A percentile compares a stretch with the other conserved stretches of the same genome.
These are phyloP conservation scores for Noctua janthe DNA, from an alignment of 2,888 invertebrate genomes.

Conservation along the genomic window DNA sequence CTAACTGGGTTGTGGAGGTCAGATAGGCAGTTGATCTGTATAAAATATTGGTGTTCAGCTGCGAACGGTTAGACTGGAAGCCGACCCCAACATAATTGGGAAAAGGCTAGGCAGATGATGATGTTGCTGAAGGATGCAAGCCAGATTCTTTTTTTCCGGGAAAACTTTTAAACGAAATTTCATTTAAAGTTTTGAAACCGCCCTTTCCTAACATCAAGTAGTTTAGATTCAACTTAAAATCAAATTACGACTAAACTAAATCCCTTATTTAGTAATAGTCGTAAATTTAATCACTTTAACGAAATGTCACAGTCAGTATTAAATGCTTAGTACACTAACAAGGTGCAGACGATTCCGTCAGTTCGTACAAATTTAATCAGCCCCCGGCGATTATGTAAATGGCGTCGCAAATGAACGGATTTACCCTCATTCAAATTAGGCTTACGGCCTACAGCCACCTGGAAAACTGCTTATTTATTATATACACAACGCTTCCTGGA, in stretches of 20 bases:
- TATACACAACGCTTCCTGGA: constrained; percentile 61
- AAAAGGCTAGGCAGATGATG: neutral
- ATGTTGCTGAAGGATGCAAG: neutral
- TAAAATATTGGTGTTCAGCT: too few species aligned
- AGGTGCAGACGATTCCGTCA: constrained; percentile 67
- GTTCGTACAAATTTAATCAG: constrained; percentile 83
- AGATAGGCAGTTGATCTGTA: too few species aligned
- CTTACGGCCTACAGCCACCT: constrained; percentile 74
- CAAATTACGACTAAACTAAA: neutral
- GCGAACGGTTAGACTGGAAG: too few species aligned
- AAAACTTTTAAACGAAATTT: neutral
- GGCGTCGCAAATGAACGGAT: constrained; percentile 79
- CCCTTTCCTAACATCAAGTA: neutral
- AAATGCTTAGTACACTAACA: constrained; percentile 50
- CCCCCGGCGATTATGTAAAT: constrained; percentile 85
- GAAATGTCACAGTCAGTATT: constrained; percentile 35
- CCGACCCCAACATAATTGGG: too few species aligned
- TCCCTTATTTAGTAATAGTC: too few species aligned
- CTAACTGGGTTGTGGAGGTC: too few species aligned
- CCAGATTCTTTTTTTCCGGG: neutral
- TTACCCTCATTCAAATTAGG: constrained; percentile 82
- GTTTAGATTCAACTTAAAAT: neutral
- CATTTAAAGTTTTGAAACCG: neutral
- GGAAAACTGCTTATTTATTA: constrained; percentile 70
- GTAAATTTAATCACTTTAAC: constrained; percentile 31